Base-by-base conservation (phyloP, 2,113 vertebrate genomes). In the Etheostoma cragini region DNA sequence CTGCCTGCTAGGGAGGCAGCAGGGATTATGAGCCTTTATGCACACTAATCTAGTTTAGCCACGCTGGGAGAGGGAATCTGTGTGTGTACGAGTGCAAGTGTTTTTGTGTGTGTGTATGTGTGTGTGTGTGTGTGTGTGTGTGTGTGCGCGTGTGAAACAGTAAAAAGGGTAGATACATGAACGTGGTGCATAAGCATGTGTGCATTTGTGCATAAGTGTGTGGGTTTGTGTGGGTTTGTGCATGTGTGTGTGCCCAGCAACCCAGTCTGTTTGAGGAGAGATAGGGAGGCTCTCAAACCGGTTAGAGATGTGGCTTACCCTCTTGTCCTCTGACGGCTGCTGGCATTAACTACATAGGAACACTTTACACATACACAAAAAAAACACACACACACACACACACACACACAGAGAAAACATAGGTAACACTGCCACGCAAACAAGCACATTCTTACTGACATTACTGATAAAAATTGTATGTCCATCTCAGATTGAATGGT, bases 21-120 rank as follows among this genome's bases (percentile, higher is more conserved):
- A 83, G 82, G 90, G 93, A 94, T 94, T 92, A 94, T 94, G 88
- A 92, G 92, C 87, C 92, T 95, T 95, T 95, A 93, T 93, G 91
- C 88, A 86, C 89, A 85, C 90, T 95, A 95, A 95, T 94, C 94
- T 94, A 92, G 92, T 95, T 95, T 93, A 91, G 87, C 91, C 90
- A 92, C 69, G 80, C 89, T 89, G 89, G 73, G 84, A 92, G 78
- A 83, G 81, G 57, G 70, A 81, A 80, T 90, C 38, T 84, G 69
- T 83, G 70, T 86, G 72, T 86, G 78, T 6, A 19, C 64, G 50
- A 54, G 16, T 88, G 80, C 80, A 21, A 60, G 60, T 38, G 70
- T 52, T 38, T 76, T 75, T 68, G 61, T 80, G 71, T 63, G 24
- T 60, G 47, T 60, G 53, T 74, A 64, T 81, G 67, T 64, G n/a